A percentile compares a stretch with the other conserved stretches of the same genome.
phyloP scores from a whole-genome alignment of 2,113 vertebrate species.

The Lipophrys pholis region DNA sequence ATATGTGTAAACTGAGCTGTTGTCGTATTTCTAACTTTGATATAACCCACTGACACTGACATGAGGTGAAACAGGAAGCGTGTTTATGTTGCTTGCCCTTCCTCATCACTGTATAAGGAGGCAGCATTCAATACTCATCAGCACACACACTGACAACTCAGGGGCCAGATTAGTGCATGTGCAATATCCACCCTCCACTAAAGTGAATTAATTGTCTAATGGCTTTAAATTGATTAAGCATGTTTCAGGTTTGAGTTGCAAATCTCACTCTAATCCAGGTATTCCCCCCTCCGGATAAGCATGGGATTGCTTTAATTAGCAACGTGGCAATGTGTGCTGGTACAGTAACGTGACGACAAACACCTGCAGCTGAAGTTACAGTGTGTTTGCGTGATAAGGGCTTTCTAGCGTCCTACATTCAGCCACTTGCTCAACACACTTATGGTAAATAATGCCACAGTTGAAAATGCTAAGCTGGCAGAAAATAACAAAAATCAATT shows the following conservation, averaged over 20 bases:
- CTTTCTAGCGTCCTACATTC: slow-evolving; percentile 47
- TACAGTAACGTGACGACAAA: slow-evolving; percentile 68
- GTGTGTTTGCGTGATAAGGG: slow-evolving; percentile 61
- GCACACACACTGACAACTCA: slow-evolving; percentile 65
- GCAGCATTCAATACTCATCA: slow-evolving; percentile 72
- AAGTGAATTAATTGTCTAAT: slow-evolving; percentile 81
- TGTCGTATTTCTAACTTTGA: neutral
- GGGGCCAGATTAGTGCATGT: slow-evolving; percentile 69
- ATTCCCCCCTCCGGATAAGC: slow-evolving; percentile 76
- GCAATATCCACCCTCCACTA: slow-evolving; percentile 74
- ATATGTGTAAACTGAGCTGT: too few species aligned
- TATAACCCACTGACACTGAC: slow-evolving; percentile 29
- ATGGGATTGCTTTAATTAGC: slow-evolving; percentile 81
- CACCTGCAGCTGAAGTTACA: slow-evolving; percentile 68
- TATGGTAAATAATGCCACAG: slow-evolving; percentile 35
- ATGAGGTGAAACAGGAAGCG: slow-evolving; percentile 30
- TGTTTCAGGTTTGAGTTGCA: slow-evolving; percentile 78
- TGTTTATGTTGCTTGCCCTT: slow-evolving; percentile 19
- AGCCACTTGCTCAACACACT: slow-evolving; percentile 57
- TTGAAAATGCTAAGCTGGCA: slow-evolving; percentile 58
- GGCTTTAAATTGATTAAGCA: slow-evolving; percentile 81
- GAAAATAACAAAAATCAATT: slow-evolving; percentile 64
- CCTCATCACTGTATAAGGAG: slow-evolving; percentile 58
- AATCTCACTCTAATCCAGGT: slow-evolving; percentile 83
- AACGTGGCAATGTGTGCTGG: slow-evolving; percentile 56